Evolutionary conservation across 2,113 vertebrate species (phyloP).

Genomic region (Nothobranchius kuhntae): DNA sequence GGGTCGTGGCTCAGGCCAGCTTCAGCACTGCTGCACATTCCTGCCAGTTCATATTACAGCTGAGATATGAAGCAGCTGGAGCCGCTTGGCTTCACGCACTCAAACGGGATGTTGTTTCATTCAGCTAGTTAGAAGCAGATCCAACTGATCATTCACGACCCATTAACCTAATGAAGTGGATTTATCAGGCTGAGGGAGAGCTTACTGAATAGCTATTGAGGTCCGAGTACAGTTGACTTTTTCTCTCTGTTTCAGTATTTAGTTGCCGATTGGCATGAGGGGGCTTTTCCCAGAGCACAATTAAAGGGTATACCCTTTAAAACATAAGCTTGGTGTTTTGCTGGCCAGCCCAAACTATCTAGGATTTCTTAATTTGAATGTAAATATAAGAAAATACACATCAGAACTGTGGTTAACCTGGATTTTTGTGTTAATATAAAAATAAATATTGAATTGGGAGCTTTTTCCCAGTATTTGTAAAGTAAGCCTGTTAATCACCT

Average conservation of each 20-base stretch:
- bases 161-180: constrained; percentile 2
- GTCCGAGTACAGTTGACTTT: background rate
- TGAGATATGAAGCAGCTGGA: constrained; percentile 65
- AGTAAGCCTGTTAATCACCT: too few relatives aligned
- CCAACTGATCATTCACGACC: constrained; percentile 4
- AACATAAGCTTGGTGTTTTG: background rate
- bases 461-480: too few relatives aligned
- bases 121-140: constrained; percentile 45
- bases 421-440: too few relatives aligned
- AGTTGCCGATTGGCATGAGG: background rate
- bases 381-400: too few relatives aligned
- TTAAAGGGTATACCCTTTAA: background rate
- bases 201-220: constrained; percentile 2
- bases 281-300: constrained; percentile 1
- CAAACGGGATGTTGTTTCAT: constrained; percentile 54
- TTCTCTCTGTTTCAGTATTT: background rate
- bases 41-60: constrained; percentile 60
- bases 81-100: constrained; percentile 49
- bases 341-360: background rate
- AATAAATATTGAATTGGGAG: too few relatives aligned
- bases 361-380: background rate
- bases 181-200: background rate
- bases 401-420: too few relatives aligned
- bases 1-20: constrained; percentile 42
- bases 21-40: constrained; percentile 56